Evolutionary conservation across 2,113 vertebrate species (phyloP).

Genomic region (Melospiza georgiana): DNA sequence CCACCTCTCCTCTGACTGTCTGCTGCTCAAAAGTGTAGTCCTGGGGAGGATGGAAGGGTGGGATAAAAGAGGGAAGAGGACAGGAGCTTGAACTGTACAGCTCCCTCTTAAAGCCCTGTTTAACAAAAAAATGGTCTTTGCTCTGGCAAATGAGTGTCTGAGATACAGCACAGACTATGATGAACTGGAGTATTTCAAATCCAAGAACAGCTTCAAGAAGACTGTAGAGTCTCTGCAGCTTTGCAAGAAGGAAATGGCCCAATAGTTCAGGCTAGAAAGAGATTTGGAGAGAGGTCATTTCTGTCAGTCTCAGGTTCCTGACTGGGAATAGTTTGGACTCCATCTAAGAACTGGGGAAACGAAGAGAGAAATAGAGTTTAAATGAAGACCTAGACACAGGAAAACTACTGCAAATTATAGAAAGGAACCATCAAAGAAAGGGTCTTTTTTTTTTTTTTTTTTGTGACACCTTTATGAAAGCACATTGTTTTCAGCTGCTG

Average conservation of each 20-base stretch:
- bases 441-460: fast-evolving
- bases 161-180: not conserved
- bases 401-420: not conserved
- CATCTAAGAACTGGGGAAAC: not conserved
- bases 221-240: not conserved
- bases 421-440: not conserved
- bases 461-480: not conserved
- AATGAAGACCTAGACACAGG: not conserved
- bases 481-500: not conserved
- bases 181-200: not conserved
- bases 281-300: not conserved
- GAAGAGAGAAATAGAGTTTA: not conserved
- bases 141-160: not conserved
- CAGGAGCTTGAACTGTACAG: not conserved
- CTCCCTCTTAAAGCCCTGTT: not conserved
- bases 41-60: not conserved
- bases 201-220: not conserved
- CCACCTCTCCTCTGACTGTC: not conserved
- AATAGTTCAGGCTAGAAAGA: not conserved
- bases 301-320: not conserved
- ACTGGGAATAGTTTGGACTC: not conserved
- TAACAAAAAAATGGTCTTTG: not conserved
- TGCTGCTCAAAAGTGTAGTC: not conserved
- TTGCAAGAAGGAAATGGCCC: not conserved
- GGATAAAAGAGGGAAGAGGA: not conserved